Percentiles rank a stretch among this genome's conserved stretches.
These are phyloP conservation scores for Coregonus clupeaformis DNA, from an alignment of 2,113 vertebrate genomes.

Conservation along the genomic window DNA sequence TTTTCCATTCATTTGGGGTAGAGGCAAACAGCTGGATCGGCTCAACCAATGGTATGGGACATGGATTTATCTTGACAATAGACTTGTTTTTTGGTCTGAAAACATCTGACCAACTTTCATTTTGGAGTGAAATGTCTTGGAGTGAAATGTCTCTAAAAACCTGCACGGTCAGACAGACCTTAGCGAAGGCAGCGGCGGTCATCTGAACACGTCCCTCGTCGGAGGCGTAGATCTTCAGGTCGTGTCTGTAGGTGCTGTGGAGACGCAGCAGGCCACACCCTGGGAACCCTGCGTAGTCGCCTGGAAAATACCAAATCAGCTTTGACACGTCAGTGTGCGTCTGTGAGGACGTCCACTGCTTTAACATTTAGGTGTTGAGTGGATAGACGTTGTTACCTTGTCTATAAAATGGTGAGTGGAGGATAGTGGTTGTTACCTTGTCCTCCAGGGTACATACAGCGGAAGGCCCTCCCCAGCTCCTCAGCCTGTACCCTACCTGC, in stretches of 20 bases:
- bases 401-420: too few species aligned
- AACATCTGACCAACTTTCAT: too few species aligned
- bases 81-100: not conserved
- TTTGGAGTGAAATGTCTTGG: not conserved
- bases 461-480: constrained; percentile 86
- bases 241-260: constrained; percentile 88
- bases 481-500: constrained; percentile 89
- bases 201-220: constrained; percentile 90
- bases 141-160: not conserved
- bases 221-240: constrained; percentile 90
- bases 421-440: constrained; percentile 74
- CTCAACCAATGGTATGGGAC: too few species aligned
- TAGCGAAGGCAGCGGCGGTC: constrained; percentile 90
- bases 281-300: constrained; percentile 89
- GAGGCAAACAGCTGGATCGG: too few species aligned
- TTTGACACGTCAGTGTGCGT: not conserved
- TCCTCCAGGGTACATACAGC: constrained; percentile 91
- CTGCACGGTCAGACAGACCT: constrained; percentile 65
- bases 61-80: too few species aligned
- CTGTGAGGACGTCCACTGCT: not conserved
- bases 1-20: too few species aligned
- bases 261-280: constrained; percentile 86
- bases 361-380: not conserved
- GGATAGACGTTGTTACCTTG: too few species aligned
- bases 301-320: constrained; percentile 53